phyloP scores from a whole-genome alignment of 2,797 vertebrate species.

The Selene dorsalis region DNA sequence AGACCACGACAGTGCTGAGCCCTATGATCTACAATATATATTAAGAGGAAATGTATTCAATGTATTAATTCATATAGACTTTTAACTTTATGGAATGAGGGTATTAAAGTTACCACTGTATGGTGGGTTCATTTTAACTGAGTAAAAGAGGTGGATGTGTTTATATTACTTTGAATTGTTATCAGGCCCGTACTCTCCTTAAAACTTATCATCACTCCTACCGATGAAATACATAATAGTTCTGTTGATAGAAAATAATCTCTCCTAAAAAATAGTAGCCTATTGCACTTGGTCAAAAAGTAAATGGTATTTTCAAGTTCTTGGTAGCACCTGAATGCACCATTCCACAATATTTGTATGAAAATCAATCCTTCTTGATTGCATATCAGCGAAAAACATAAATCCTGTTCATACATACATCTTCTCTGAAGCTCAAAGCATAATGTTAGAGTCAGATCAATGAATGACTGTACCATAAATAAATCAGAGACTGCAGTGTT shows the following conservation, averaged over 20 bases:
- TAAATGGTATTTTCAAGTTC: too few species aligned
- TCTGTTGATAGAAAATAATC: background rate
- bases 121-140: slow-evolving; percentile 12
- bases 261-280: too few species aligned
- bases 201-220: background rate
- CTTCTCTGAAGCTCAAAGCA: background rate
- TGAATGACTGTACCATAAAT: background rate
- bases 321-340: background rate
- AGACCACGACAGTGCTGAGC: background rate
- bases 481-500: background rate
- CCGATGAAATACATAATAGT: background rate
- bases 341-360: too few species aligned
- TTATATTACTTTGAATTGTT: background rate
- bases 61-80: slow-evolving; percentile 7
- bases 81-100: background rate
- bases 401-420: background rate
- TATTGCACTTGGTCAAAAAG: too few species aligned
- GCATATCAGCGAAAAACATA: background rate
- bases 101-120: background rate
- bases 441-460: background rate
- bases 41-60: background rate
- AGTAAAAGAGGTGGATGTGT: background rate
- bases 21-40: background rate
- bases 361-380: background rate
- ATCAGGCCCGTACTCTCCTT: background rate